These are phyloP conservation scores for Drosophila ficusphila DNA, from an alignment of 1,140 invertebrate species.

Conservation along the genomic window DNA sequence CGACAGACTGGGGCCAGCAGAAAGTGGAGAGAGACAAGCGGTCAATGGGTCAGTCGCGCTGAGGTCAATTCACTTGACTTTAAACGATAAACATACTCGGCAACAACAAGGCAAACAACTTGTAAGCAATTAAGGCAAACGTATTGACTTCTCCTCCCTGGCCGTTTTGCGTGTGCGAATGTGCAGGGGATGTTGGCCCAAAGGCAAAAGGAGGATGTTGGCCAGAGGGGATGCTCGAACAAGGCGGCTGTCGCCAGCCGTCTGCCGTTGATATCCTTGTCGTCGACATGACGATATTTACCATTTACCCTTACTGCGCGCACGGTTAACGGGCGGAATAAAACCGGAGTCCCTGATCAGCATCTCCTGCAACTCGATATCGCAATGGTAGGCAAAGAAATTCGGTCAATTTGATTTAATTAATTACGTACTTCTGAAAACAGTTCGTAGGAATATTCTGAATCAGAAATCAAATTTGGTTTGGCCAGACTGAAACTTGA, in stretches of 20 bases:
- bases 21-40: neutral
- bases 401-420: constrained; percentile 1
- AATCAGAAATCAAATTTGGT: neutral
- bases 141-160: constrained; percentile 59
- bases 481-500: neutral
- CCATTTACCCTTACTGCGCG: constrained; percentile 21
- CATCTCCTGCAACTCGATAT: constrained; percentile 20
- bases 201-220: constrained; percentile 8
- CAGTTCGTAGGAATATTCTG: neutral
- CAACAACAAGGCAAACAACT: constrained; percentile 65
- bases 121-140: constrained; percentile 78
- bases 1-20: constrained; percentile 64
- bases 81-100: constrained; percentile 74
- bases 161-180: constrained; percentile 32
- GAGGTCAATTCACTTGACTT: constrained; percentile 65
- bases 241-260: constrained; percentile 19
- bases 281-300: constrained; percentile 55
- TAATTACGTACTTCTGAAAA: neutral
- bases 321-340: neutral
- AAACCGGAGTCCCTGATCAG: constrained; percentile 18
- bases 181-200: constrained; percentile 7
- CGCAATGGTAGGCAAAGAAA: neutral
- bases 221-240: constrained; percentile 23
- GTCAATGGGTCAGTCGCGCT: constrained; percentile 48
- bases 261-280: constrained; percentile 40